phyloP scores from a whole-genome alignment of 2,113 vertebrate species.

The Brienomyrus longianalis region DNA sequence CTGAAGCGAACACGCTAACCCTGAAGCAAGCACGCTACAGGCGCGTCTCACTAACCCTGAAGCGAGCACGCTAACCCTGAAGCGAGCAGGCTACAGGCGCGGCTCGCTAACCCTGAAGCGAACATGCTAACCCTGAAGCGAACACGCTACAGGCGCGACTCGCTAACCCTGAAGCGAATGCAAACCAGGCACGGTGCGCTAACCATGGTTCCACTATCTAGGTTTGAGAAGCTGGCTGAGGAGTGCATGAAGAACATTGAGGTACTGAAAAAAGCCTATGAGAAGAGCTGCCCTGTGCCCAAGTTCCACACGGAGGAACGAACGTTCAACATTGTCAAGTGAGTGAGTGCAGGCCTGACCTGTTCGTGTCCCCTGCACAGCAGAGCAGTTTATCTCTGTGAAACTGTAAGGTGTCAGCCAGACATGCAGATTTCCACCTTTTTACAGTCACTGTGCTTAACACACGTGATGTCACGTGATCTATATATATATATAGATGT shows the following conservation, averaged over 20 bases:
- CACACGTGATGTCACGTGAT: neutral
- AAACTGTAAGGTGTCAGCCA: neutral
- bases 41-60: neutral
- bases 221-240: constrained; percentile 72
- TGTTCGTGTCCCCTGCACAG: neutral
- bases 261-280: constrained; percentile 65
- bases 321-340: constrained; percentile 77
- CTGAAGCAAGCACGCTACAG: neutral
- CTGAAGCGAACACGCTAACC: neutral
- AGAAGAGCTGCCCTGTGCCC: constrained; percentile 67
- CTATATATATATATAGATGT: too few relatives aligned
- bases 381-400: neutral
- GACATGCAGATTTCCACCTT: neutral
- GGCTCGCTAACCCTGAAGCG: neutral
- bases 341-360: constrained; percentile 22
- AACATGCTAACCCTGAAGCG: neutral
- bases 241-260: constrained; percentile 74
- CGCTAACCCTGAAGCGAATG: too few relatives aligned
- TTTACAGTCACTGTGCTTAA: neutral
- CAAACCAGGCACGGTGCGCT: neutral
- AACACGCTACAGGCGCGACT: neutral
- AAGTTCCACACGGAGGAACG: constrained; percentile 74
- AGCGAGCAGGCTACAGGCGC: neutral
- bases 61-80: neutral
- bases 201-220: constrained; percentile 31